These are phyloP conservation scores for Drosophila eugracilis DNA, from an alignment of 1,140 invertebrate species.

Conservation along the genomic window DNA sequence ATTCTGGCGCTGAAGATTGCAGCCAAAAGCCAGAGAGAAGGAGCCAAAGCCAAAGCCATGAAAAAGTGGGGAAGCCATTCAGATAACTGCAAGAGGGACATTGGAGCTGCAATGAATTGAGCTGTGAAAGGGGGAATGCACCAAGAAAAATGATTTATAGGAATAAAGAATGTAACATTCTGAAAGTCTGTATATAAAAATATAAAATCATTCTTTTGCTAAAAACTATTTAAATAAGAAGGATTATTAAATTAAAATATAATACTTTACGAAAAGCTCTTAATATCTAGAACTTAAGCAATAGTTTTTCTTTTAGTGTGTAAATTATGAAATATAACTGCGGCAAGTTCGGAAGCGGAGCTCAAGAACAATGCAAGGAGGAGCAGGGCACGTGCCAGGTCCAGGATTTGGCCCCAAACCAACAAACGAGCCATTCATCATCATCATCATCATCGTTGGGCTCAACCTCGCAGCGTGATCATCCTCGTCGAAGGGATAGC, in stretches of 20 bases:
- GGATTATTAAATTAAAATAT: too few relatives aligned
- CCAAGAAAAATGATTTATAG: slow-evolving; percentile 2
- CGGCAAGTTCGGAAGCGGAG: slow-evolving; percentile 58
- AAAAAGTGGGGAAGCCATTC: slow-evolving; percentile 79
- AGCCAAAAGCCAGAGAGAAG: slow-evolving; percentile 45
- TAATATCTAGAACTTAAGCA: too few relatives aligned
- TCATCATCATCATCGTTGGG: slow-evolving; percentile 54
- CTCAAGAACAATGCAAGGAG: slow-evolving; percentile 51
- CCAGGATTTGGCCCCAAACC: slow-evolving; percentile 37
- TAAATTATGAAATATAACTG: slow-evolving; percentile 81
- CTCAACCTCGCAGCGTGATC: slow-evolving; percentile 27
- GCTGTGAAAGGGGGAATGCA: slow-evolving; percentile 24
- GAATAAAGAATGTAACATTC: too few relatives aligned
- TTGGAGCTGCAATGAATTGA: slow-evolving; percentile 69
- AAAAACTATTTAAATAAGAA: too few relatives aligned
- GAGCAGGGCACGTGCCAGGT: slow-evolving; percentile 55
- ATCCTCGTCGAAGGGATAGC: slow-evolving; percentile 47
- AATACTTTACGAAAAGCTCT: too few relatives aligned
- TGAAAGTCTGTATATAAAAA: too few relatives aligned
- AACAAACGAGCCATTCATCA: slow-evolving; percentile 70
- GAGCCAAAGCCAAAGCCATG: slow-evolving; percentile 56
- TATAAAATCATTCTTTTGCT: too few relatives aligned
- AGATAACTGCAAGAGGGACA: slow-evolving; percentile 66
- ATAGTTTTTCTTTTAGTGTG: slow-evolving; percentile 1
- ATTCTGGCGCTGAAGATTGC: slow-evolving; percentile 71